A percentile compares a stretch with the other conserved stretches of the same genome.
These are phyloP conservation scores for Butastur rufipennis DNA, from an alignment of 2,113 vertebrate species.

Conservation along the genomic window DNA sequence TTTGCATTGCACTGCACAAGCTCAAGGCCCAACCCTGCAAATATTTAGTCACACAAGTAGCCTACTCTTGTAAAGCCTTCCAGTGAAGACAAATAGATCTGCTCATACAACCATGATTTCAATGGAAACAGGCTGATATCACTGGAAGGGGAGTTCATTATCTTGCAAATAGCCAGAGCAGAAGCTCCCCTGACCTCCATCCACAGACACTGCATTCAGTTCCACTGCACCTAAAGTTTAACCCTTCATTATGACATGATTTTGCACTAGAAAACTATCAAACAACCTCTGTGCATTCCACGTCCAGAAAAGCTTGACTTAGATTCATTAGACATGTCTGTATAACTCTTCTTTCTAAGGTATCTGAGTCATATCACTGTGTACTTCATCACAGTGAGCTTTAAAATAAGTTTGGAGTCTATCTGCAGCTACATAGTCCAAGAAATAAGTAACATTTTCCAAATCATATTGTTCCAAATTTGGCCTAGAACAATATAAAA, in stretches of 20 bases:
- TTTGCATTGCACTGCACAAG: slow-evolving; percentile 42
- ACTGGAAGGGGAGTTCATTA: background rate
- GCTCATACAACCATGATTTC: background rate
- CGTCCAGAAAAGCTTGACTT: background rate
- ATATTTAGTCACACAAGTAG: slow-evolving; percentile 39
- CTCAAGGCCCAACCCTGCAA: slow-evolving; percentile 37
- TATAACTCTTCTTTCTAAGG: background rate
- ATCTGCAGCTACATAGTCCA: background rate
- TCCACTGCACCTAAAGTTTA: background rate
- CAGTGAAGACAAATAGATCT: background rate
- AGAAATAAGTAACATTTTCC: background rate
- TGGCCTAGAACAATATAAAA: background rate
- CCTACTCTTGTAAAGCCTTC: slow-evolving; percentile 6
- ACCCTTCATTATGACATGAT: background rate
- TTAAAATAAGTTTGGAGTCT: background rate
- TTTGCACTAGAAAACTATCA: background rate
- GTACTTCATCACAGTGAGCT: background rate
- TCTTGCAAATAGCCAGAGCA: slow-evolving; percentile 16
- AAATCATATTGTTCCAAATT: background rate
- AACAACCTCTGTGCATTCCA: background rate
- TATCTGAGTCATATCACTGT: background rate
- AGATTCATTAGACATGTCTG: background rate
- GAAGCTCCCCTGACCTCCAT: background rate
- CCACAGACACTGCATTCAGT: background rate
- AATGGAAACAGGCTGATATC: background rate